These are phyloP conservation scores for Syncerus caffer DNA, from an alignment of 2,797 vertebrate species.

Conservation along the genomic window DNA sequence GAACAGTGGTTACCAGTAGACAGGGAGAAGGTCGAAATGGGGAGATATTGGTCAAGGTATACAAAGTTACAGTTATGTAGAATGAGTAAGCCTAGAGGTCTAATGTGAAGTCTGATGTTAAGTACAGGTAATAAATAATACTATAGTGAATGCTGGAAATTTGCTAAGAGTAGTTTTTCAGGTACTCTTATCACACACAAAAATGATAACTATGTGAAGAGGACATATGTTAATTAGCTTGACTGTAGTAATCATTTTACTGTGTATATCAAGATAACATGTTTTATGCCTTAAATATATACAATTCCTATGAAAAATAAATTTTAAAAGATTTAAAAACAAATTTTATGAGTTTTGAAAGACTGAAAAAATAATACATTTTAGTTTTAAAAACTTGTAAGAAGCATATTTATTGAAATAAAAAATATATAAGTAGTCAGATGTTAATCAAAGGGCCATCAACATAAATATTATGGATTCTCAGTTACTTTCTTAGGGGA, in stretches of 20 bases:
- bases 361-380: background rate
- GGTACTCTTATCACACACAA: background rate
- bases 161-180: background rate
- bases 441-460: background rate
- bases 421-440: background rate
- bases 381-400: background rate
- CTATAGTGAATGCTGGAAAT: background rate
- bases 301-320: background rate
- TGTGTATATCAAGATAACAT: background rate
- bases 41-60: background rate
- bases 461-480: background rate
- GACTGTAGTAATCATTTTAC: background rate
- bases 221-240: background rate
- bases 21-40: background rate
- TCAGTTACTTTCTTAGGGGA: background rate
- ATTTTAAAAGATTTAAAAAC: background rate
- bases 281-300: background rate
- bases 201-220: background rate
- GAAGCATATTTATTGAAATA: background rate
- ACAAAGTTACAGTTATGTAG: background rate
- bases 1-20: background rate
- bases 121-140: background rate
- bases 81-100: background rate
- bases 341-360: background rate
- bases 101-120: background rate